Base-by-base conservation (phyloP, 2,888 invertebrate genomes). In the Morpho achilles region DNA sequence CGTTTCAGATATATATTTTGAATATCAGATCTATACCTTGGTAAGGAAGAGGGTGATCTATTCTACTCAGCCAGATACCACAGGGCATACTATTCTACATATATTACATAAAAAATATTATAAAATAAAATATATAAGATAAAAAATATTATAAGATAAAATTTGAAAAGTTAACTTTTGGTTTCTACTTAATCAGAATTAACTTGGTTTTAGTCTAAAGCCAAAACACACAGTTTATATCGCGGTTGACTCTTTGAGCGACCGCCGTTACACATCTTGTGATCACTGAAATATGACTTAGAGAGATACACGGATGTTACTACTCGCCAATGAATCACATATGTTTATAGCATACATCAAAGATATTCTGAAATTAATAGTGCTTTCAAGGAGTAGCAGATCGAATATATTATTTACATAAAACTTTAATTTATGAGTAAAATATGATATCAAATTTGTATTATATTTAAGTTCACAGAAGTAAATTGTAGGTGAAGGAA, bases 291-390 rank as follows among this genome's bases (percentile, higher is more conserved):
- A 55, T 52, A 22, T 55, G 51, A 46, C 56, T 53, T 44, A 52
- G 55, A 22, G 41, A 61, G 52, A 57, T 57, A 46, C 53, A 53
- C 53, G 43, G 49, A 60, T 54, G 45, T 51, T 57, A 54, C 57
- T n/a, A 50, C 63, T 32, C 40, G 47, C 42, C 54, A 61, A 63
- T 63, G 52, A 57, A 63, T 63, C 59, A 59, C 56, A 45, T 49
- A 52, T 51, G 53, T 50, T 50, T 50, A 45, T 23, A 8, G 46
- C 49, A 58, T 44, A 60, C 56, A 62, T 62, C 60, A 62, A 62
- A 62, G 51, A 54, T 60, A 47, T 55, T 57, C 48, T 50, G 46
- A 22, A 49, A 62, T 62, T 57, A 60, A 57, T 59, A 54, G 59
- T 54, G 51, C 48, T 54, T 54, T 62, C 50, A 54, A 51, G 50